Percentiles rank a stretch among this genome's conserved stretches.
phyloP scores from a whole-genome alignment of 1,140 invertebrate genomes.

The Cydia splendana region DNA sequence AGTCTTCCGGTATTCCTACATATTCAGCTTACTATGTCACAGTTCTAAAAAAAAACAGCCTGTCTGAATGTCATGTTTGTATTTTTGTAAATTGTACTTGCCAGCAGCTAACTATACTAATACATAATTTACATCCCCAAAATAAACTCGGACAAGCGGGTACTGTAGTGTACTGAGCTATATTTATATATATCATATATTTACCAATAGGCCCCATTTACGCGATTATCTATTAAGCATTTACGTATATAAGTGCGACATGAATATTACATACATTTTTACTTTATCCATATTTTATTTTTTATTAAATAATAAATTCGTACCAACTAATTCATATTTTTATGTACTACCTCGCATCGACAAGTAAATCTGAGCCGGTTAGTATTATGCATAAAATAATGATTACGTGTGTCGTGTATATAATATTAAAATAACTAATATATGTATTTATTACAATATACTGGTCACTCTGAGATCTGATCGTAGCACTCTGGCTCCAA shows the following conservation, averaged over 20 bases:
- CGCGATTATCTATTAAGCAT: constrained; percentile 49
- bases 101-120: constrained; percentile 26
- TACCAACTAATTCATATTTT: constrained; percentile 62
- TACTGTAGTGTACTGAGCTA: neutral
- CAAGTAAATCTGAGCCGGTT: constrained; percentile 41
- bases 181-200: constrained; percentile 31
- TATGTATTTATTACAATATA: constrained; percentile 56
- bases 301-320: constrained; percentile 66
- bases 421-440: constrained; percentile 45
- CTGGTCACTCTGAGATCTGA: constrained; percentile 75
- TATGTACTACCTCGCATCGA: constrained; percentile 44
- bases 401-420: constrained; percentile 51
- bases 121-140: constrained; percentile 44
- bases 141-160: constrained; percentile 31
- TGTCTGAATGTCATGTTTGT: too few relatives aligned
- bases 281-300: constrained; percentile 41
- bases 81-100: neutral
- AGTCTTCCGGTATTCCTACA: too few relatives aligned
- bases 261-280: constrained; percentile 42
- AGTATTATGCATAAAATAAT: constrained; percentile 52
- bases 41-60: too few relatives aligned
- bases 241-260: constrained; percentile 61
- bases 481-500: constrained; percentile 57
- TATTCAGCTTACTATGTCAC: too few relatives aligned
- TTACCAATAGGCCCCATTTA: constrained; percentile 49